Evolutionary conservation across 2,113 vertebrate species (phyloP), one percentile per base, ranked within the genome.

Genomic region (Synchiropus splendidus): DNA sequence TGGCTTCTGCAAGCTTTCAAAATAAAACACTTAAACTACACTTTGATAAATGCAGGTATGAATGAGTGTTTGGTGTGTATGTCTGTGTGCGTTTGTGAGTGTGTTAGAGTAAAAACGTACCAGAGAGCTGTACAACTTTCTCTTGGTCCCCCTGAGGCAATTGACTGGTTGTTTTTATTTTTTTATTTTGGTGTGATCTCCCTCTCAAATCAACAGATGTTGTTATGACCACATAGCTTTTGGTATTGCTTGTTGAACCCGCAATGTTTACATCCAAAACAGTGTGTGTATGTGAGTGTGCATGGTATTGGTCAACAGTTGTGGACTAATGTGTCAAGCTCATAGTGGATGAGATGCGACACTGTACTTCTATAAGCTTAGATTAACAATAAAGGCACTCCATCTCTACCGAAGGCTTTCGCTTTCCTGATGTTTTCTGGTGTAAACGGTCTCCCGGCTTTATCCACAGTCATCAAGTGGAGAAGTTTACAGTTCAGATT

Each of bases 241-340:
- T 83, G 75, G 60, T 80, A 78, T 75, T 53, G 77, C 73, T 78
- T 77, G 83, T 77, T 61, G 69, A 77, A 70, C 74, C 76, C 83
- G 81, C 77, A 72, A 76, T 84, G 85, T 86, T 85, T 86, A 85
- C 84, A 85, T 74, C 72, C 44, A 67, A 45, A 54, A 64, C 15
- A 2, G 55, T 50, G 52, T 51, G 67, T 0, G 61, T 21, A 65
- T 15, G 51, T 37, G 59, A 39, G 48, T 30, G 57, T 48, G 50
- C 18, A 57, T 36, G 45, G 52, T 48, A 11, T 34, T 61, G 66
- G 49, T 75, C 56, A 53, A 68, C 72, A 64, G 55, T 64, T 75
- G 70, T 63, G 61, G 65, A 70, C 51, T 67, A 48, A 52, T 71
- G 64, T 79, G 42, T 78, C 62, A 55, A 47, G 55, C 46, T 48